Conservation (phyloP, 2,797 vertebrate species). For the Helarctos malayanus region DNA sequence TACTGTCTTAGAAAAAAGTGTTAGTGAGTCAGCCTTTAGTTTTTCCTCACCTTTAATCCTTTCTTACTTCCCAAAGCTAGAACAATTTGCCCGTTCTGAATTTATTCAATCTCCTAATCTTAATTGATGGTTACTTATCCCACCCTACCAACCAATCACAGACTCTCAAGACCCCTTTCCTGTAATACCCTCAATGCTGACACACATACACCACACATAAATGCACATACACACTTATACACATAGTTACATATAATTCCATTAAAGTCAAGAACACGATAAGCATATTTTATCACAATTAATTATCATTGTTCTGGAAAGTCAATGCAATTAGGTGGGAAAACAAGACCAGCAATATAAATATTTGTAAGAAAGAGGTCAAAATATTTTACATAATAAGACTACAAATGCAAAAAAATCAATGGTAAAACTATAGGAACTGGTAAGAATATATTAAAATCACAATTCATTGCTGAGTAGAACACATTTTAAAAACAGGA, state of each 20-base stretch:
- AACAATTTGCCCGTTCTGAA: neutral
- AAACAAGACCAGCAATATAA: constrained; percentile 15
- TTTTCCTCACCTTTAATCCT: constrained; percentile 26
- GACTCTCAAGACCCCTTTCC: neutral
- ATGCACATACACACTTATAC: neutral
- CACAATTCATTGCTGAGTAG: neutral
- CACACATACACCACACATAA: neutral
- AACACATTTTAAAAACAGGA: neutral
- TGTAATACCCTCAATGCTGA: neutral
- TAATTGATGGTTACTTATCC: neutral
- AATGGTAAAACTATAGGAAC: constrained; percentile 9
- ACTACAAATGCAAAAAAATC: neutral
- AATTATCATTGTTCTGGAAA: neutral
- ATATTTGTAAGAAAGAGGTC: neutral
- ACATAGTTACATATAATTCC: neutral
- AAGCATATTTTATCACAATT: neutral
- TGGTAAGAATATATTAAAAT: neutral
- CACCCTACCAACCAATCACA: neutral
- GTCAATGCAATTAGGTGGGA: neutral
- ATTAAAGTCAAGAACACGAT: constrained; percentile 36
- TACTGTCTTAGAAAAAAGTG: neutral
- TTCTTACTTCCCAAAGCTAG: neutral
- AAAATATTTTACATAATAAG: neutral
- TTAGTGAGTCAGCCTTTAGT: neutral
- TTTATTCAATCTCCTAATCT: neutral